These are phyloP conservation scores for Etia nguti DNA, from an alignment of 2,113 vertebrate species.

Conservation along the genomic window DNA sequence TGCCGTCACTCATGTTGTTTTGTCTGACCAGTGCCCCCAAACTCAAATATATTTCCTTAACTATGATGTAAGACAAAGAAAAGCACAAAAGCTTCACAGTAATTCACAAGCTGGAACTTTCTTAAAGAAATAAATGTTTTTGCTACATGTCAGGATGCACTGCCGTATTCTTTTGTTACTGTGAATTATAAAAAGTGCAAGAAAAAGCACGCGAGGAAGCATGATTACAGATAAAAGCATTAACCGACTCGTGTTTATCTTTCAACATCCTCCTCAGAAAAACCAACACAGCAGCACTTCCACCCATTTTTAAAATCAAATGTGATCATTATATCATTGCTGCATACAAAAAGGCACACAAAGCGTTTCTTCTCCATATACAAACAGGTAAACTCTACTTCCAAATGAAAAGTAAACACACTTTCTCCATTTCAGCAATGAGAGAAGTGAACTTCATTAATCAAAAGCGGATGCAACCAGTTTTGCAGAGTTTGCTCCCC, in stretches of 20 bases:
- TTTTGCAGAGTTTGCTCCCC: not conserved
- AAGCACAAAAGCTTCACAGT: not conserved
- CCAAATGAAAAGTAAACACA: slow-evolving; percentile 18
- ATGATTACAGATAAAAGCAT: not conserved
- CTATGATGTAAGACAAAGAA: not conserved
- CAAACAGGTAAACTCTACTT: not conserved
- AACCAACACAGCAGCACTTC: not conserved
- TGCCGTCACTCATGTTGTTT: not conserved
- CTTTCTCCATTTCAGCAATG: not conserved
- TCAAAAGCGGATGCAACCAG: not conserved
- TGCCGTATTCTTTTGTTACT: not conserved
- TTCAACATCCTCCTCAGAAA: not conserved
- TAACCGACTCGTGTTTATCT: not conserved
- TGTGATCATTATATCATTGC: not conserved
- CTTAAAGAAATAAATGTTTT: not conserved
- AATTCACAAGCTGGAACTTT: not conserved
- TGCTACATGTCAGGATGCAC: not conserved
- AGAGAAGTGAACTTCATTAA: slow-evolving; percentile 2
- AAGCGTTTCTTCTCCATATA: not conserved
- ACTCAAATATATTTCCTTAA: not conserved
- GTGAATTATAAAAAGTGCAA: not conserved
- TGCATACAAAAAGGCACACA: not conserved
- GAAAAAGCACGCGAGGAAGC: not conserved
- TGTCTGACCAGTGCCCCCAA: not conserved
- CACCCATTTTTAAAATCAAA: not conserved